Base-by-base conservation (phyloP, 2,113 vertebrate genomes). In the Ondatra zibethicus region DNA sequence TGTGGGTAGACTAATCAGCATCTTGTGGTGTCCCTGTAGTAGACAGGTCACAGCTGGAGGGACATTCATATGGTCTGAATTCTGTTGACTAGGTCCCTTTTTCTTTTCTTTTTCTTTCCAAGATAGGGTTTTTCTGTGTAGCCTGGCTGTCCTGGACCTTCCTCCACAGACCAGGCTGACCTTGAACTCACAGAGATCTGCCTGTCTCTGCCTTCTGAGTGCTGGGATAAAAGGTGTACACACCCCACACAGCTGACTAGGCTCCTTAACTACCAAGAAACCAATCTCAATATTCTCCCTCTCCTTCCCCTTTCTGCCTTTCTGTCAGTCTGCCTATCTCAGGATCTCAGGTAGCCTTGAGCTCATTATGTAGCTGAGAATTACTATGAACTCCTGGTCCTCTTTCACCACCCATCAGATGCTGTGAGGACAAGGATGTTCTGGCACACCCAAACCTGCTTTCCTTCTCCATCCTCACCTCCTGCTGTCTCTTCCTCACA, bases 11-110 rank as follows among this genome's bases (percentile, higher is more conserved):
- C 68, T 66, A 25, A 78, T 31, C 66, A 88, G 66, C n/a, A 89
- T 31, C 4, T 5, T 0, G 5, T 3, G 4, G 17, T 27, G 47
- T 68, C 36, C n/a, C 36, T 31, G 36, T 33, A 61, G 63, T 1
- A 66, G 27, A 68, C 1, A 1, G 13, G 23, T 27, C 33, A 33
- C 47, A 66, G 45, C 27, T 75, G 39, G 27, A 55, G 42, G 58
- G 13, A 50, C 17, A 76, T 0, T 55, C 61, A 8, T 33, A 42
- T 5, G 17, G 27, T 65, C 36, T 47, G 65, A 80, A 68, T 52
- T 13, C 58, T 86, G 10, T 55, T n/a, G 19, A 21, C 7, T 10
- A 52, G 65, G 13, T 87, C 33, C 25, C 63, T 11, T 31, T 31
- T 31, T 14, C 9, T 31, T 14, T 66, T 31, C 29, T 29, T 65